Percentiles rank a stretch among this genome's conserved stretches.
Evolutionary conservation across 2,113 vertebrate species (phyloP).

Genomic region (Athene cunicularia): DNA sequence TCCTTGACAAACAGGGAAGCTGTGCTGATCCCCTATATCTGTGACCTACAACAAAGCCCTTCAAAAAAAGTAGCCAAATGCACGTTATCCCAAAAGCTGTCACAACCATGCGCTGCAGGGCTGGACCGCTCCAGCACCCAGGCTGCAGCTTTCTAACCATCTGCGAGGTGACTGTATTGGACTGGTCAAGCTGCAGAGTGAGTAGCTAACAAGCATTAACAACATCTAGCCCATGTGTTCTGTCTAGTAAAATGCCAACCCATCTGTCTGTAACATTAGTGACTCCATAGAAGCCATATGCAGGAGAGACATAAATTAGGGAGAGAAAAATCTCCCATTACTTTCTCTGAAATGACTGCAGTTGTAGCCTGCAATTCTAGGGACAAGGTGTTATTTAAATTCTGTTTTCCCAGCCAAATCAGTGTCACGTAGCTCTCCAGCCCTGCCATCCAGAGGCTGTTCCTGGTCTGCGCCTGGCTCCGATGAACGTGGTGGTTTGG

Average conservation of each 20-base stretch:
- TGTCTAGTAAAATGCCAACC: conserved; percentile 56
- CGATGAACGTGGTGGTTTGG: accelerated
- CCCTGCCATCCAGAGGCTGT: neutral
- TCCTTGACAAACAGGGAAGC: neutral
- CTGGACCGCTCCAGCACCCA: neutral
- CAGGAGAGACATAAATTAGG: conserved; percentile 53
- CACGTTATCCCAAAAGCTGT: neutral
- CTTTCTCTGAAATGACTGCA: conserved; percentile 9
- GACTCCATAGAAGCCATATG: conserved; percentile 53
- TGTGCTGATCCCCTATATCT: neutral
- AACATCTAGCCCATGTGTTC: conserved; percentile 63
- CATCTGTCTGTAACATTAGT: conserved; percentile 61
- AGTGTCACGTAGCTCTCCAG: neutral
- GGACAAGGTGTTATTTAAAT: neutral
- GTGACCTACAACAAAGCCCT: neutral
- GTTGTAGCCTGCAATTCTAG: neutral
- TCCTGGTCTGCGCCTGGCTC: neutral
- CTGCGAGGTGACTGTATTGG: conserved; percentile 13
- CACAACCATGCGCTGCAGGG: neutral
- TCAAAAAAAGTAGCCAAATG: neutral
- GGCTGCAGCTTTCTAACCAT: conserved; percentile 35
- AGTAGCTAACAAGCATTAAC: conserved; percentile 57
- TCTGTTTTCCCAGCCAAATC: neutral
- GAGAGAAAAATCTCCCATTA: conserved; percentile 43
- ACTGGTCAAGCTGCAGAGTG: conserved; percentile 44